Percentiles rank a stretch among this genome's conserved stretches.
Evolutionary conservation across 2,113 vertebrate species (phyloP).

Genomic region (Caloenas nicobarica): DNA sequence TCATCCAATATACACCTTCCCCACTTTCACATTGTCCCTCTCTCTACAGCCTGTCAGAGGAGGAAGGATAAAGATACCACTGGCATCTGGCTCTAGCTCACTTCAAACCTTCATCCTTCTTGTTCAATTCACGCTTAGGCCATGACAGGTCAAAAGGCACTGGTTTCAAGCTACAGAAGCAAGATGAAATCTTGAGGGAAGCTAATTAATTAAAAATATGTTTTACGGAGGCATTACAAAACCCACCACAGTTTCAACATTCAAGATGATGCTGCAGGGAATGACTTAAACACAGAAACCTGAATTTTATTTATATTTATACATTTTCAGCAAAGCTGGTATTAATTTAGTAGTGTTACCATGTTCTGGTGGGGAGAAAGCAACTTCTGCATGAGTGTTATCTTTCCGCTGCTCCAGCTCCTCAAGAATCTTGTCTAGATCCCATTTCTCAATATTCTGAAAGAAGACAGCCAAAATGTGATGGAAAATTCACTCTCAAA

Average conservation of each 20-base stretch:
- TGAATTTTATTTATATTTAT: neutral
- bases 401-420: constrained; percentile 41
- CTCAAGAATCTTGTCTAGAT: constrained; percentile 67
- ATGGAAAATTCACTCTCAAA: neutral
- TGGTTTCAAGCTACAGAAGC: neutral
- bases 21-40: neutral
- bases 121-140: neutral
- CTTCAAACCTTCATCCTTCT: neutral
- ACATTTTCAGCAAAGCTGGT: neutral
- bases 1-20: neutral
- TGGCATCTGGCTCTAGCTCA: neutral
- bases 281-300: neutral
- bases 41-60: neutral
- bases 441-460: constrained; percentile 75
- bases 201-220: neutral
- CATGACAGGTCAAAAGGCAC: neutral
- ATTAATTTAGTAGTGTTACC: constrained; percentile 9
- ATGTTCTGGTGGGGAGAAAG: constrained; percentile 19
- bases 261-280: neutral
- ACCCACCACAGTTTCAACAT: neutral
- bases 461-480: constrained; percentile 24
- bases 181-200: neutral
- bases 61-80: neutral
- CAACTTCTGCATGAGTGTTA: neutral
- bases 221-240: neutral